These are phyloP conservation scores for Drosophila neoperkinsi DNA, from an alignment of 2,888 invertebrate species.

Conservation along the genomic window DNA sequence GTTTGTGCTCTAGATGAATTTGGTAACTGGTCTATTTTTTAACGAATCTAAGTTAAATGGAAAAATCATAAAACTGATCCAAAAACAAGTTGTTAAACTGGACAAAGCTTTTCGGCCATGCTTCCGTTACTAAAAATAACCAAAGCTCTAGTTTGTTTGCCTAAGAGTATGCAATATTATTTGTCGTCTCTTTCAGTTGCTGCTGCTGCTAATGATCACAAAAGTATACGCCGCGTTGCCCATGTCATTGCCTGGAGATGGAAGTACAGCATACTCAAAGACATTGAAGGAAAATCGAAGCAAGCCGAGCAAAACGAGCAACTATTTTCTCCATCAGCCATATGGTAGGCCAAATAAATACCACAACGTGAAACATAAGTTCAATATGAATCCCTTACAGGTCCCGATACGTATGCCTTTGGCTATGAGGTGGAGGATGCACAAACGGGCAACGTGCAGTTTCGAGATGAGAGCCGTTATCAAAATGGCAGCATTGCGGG, in stretches of 20 bases:
- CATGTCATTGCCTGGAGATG: conserved; percentile 16
- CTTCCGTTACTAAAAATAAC: neutral
- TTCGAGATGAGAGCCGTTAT: conserved; percentile 89
- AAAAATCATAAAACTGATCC: neutral
- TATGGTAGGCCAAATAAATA: conserved; percentile 70
- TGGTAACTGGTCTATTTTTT: neutral
- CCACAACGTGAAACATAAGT: no score
- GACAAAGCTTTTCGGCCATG: neutral
- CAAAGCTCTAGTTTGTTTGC: conserved; percentile 11
- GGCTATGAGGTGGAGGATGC: conserved; percentile 90
- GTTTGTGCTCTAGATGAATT: neutral
- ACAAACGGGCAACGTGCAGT: conserved; percentile 89
- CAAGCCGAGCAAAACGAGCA: conserved; percentile 48
- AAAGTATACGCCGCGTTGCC: conserved; percentile 58
- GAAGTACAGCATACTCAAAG: conserved; percentile 47
- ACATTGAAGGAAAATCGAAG: conserved; percentile 26
- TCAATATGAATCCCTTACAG: conserved; percentile 67
- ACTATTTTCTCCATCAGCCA: conserved; percentile 79
- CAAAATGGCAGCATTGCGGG: conserved; percentile 90
- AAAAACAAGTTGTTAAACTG: neutral
- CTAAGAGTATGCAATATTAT: conserved; percentile 48
- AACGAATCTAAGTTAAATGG: neutral
- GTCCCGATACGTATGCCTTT: conserved; percentile 89
- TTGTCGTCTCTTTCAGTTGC: neutral
- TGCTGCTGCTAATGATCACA: conserved; percentile 53